Evolutionary conservation across 2,888 invertebrate genomes (phyloP).

Genomic region (Drepana falcataria): DNA sequence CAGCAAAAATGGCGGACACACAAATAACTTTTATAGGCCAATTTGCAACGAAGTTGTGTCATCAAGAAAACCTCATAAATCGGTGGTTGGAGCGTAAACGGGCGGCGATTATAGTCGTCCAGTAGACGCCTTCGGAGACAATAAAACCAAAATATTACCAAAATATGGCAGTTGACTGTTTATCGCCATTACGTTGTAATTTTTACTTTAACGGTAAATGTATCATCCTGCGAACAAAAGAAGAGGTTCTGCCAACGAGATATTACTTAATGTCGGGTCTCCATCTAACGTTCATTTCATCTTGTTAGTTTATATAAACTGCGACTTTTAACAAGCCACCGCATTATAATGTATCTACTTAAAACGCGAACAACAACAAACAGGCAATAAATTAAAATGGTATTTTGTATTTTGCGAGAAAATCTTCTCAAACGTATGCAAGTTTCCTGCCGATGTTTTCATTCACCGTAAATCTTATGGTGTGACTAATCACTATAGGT

Average conservation of each 20-base stretch:
- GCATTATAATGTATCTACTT: no score
- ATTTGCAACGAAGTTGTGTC: constrained; percentile 65
- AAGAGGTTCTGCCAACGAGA: constrained; percentile 43
- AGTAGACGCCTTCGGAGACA: constrained; percentile 46
- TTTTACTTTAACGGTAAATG: constrained; percentile 44
- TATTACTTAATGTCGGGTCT: constrained; percentile 49
- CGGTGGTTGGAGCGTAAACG: constrained; percentile 56
- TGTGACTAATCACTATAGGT: no score
- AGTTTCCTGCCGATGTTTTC: no score
- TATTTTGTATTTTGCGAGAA: no score
- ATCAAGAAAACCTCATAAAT: constrained; percentile 63
- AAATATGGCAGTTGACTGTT: constrained; percentile 52
- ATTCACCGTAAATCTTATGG: no score
- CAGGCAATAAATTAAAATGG: no score
- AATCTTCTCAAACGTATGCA: no score
- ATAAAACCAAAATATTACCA: constrained; percentile 59
- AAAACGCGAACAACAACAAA: no score
- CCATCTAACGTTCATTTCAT: constrained; percentile 18
- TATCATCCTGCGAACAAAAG: constrained; percentile 45
- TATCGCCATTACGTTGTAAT: constrained; percentile 49
- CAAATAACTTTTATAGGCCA: constrained; percentile 71
- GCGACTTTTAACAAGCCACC: no score
- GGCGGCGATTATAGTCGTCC: constrained; percentile 46
- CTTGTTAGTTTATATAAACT: constrained; percentile 18
- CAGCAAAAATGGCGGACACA: constrained; percentile 43